phyloP scores from a whole-genome alignment of 2,797 vertebrate species.

The Buphagus erythrorhynchus region DNA sequence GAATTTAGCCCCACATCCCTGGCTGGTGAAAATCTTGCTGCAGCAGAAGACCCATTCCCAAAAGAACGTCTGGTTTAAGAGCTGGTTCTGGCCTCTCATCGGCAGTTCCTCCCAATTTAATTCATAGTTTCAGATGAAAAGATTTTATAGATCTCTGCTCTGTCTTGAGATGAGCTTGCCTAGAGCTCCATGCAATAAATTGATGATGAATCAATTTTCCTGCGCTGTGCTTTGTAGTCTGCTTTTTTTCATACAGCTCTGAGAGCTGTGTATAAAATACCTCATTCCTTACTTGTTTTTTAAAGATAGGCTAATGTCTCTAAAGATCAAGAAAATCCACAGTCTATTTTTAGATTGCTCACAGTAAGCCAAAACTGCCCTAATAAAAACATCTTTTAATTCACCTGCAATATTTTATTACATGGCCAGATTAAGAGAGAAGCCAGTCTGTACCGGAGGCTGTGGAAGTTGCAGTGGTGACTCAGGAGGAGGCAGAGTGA shows the following conservation, averaged over 20 bases:
- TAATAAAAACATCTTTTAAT: background rate
- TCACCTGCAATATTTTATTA: background rate
- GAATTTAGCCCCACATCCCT: background rate
- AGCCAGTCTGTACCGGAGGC: background rate
- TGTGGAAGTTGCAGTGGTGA: background rate
- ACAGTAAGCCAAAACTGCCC: background rate
- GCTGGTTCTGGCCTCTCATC: background rate
- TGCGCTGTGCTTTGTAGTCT: background rate
- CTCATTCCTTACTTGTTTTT: slow-evolving; percentile 24
- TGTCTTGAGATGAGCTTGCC: slow-evolving; percentile 32
- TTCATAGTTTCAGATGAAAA: slow-evolving; percentile 47
- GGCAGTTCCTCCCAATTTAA: slow-evolving; percentile 29
- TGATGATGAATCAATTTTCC: slow-evolving; percentile 58
- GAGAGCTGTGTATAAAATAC: slow-evolving; percentile 22
- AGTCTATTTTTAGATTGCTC: background rate
- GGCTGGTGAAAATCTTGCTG: background rate
- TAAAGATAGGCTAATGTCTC: background rate
- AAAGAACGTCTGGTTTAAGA: background rate
- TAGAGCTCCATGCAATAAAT: slow-evolving; percentile 40
- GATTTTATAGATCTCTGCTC: slow-evolving; percentile 46
- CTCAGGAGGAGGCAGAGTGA: background rate
- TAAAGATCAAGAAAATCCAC: slow-evolving; percentile 17
- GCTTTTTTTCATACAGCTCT: background rate
- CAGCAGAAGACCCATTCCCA: background rate
- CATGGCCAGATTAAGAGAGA: background rate